Conservation (phyloP, 2,113 vertebrate species). For the Lagopus muta region DNA sequence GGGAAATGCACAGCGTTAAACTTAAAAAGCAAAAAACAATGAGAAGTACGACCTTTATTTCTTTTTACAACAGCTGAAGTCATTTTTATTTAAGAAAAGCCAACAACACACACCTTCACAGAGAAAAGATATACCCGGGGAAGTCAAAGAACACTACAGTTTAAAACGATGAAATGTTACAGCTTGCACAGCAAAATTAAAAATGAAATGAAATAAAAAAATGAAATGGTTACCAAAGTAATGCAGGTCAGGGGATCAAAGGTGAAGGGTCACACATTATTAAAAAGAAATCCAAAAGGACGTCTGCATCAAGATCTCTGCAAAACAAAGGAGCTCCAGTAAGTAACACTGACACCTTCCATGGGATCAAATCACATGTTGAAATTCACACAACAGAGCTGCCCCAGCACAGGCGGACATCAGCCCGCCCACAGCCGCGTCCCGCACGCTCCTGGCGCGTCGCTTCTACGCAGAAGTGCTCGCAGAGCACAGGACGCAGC, state of each 20-base stretch:
- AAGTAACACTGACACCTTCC: slow-evolving; percentile 80
- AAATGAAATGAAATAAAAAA: slow-evolving; percentile 91
- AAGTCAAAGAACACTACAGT: slow-evolving; percentile 76
- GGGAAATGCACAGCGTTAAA: slow-evolving; percentile 71
- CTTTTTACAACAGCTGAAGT: slow-evolving; percentile 65
- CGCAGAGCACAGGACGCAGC: rapidly evolving
- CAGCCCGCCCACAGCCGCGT: too few relatives aligned
- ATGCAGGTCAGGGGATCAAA: slow-evolving; percentile 98
- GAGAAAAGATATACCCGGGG: slow-evolving; percentile 69
- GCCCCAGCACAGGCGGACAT: too few relatives aligned
- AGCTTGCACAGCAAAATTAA: slow-evolving; percentile 86
- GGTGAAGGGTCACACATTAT: slow-evolving; percentile 98
- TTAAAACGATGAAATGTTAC: slow-evolving; percentile 83
- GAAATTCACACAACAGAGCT: not conserved
- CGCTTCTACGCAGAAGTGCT: not conserved
- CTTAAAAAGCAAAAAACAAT: slow-evolving; percentile 73
- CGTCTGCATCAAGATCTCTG: slow-evolving; percentile 95
- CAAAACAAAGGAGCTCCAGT: slow-evolving; percentile 98
- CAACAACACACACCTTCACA: slow-evolving; percentile 73
- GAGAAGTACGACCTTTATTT: slow-evolving; percentile 73
- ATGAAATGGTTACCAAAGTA: slow-evolving; percentile 99
- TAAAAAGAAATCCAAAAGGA: slow-evolving; percentile 99
- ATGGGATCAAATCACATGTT: slow-evolving; percentile 58
- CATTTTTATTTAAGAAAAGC: slow-evolving; percentile 80
- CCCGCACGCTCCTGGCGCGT: not conserved